A percentile compares a stretch with the other conserved stretches of the same genome.
phyloP scores from a whole-genome alignment of 2,797 vertebrate species.

The Discoglossus pictus region DNA sequence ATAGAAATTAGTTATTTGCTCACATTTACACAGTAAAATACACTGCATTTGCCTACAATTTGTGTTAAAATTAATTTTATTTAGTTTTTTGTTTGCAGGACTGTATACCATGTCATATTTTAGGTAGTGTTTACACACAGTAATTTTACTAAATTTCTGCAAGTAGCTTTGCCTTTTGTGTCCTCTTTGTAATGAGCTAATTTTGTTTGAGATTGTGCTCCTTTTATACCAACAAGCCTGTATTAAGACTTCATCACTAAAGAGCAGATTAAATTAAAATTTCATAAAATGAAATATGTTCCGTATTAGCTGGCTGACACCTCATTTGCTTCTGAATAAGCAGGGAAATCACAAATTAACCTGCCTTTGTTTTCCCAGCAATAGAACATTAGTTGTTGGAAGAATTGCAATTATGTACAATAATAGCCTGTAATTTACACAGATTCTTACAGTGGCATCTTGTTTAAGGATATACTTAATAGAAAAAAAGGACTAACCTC shows the following conservation, averaged over 20 bases:
- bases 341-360: constrained; percentile 99
- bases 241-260: constrained; percentile 85
- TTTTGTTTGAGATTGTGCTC: constrained; percentile 82
- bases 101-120: too few relatives aligned
- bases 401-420: constrained; percentile 89
- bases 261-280: constrained; percentile 98
- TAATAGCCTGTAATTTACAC: constrained; percentile 88
- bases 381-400: constrained; percentile 87
- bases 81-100: too few relatives aligned
- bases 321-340: constrained; percentile 99
- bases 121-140: too few relatives aligned
- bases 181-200: neutral
- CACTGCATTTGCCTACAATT: too few relatives aligned
- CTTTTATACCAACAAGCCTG: constrained; percentile 79
- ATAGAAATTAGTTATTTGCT: too few relatives aligned
- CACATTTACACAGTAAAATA: too few relatives aligned
- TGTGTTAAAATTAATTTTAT: too few relatives aligned
- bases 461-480: constrained; percentile 55
- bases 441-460: constrained; percentile 80
- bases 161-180: too few relatives aligned
- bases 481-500: neutral
- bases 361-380: constrained; percentile 94
- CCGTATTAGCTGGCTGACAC: constrained; percentile 99
- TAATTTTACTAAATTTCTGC: too few relatives aligned
- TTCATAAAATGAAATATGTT: constrained; percentile 99